These are phyloP conservation scores for Pyrrhia umbra DNA, from an alignment of 2,888 invertebrate genomes.

Conservation along the genomic window DNA sequence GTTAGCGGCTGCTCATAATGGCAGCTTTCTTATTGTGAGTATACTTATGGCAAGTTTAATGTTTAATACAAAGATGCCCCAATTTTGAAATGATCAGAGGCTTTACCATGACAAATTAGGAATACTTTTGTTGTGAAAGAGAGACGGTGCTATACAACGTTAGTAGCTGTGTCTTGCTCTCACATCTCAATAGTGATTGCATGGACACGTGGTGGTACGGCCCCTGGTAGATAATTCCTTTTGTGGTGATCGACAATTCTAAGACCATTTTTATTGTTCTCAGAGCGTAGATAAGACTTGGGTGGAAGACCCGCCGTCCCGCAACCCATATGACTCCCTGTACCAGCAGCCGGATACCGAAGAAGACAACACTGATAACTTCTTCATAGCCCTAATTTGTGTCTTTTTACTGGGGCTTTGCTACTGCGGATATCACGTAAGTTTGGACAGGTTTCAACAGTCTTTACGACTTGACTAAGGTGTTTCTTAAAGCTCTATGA, in stretches of 20 bases:
- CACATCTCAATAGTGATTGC: too few species aligned
- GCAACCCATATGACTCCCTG: conserved; percentile 93
- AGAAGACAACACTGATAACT: conserved; percentile 95
- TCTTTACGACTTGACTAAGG: too few species aligned
- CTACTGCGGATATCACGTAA: conserved; percentile 92
- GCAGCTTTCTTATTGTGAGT: conserved; percentile 85
- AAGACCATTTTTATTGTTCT: conserved; percentile 43
- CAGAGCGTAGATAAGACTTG: conserved; percentile 95
- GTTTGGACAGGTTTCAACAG: conserved; percentile 47
- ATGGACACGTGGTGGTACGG: too few species aligned
- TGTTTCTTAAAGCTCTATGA: too few species aligned
- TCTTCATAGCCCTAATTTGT: conserved; percentile 94
- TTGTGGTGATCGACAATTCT: too few species aligned
- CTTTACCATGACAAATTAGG: too few species aligned
- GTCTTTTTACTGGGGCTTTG: conserved; percentile 92
- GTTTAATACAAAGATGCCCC: too few species aligned
- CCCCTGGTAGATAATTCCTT: too few species aligned
- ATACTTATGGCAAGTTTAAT: not conserved
- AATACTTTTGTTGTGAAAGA: too few species aligned
- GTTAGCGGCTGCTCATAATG: conserved; percentile 82
- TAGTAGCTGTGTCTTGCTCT: too few species aligned
- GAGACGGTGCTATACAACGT: too few species aligned
- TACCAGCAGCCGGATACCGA: conserved; percentile 93
- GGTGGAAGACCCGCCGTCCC: conserved; percentile 95
- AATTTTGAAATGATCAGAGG: too few species aligned